Percentiles rank a stretch among this genome's conserved stretches.
Conservation (phyloP, 2,888 invertebrate genomes). For the Tiphia femorata region DNA sequence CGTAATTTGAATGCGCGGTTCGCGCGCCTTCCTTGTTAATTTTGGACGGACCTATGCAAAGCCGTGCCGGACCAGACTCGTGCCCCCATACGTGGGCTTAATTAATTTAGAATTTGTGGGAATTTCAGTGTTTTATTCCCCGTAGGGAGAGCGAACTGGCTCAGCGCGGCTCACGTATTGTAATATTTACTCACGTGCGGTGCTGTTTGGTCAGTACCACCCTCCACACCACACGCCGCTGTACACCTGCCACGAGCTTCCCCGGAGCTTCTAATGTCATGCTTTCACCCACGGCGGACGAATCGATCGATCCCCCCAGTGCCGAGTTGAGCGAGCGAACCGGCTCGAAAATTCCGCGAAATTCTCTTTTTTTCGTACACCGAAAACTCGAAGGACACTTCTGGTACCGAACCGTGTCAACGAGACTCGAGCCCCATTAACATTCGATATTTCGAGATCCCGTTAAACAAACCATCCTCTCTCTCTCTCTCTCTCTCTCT, state of each 20-base stretch:
- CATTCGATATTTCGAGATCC: no score
- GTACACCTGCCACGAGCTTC: constrained; percentile 8
- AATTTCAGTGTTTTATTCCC: constrained; percentile 27
- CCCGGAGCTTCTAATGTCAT: constrained; percentile 14
- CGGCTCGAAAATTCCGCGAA: no score
- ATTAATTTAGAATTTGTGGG: constrained; percentile 34
- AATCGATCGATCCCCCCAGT: constrained; percentile 6
- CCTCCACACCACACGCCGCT: constrained; percentile 9
- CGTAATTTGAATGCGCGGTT: constrained; percentile 15
- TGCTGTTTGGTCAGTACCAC: constrained; percentile 25
- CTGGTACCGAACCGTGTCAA: no score
- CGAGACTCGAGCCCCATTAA: no score
- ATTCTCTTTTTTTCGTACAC: no score
- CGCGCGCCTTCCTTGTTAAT: constrained; percentile 17
- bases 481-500: no score
- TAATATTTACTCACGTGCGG: constrained; percentile 28
- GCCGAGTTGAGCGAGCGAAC: constrained; percentile 11
- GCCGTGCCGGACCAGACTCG: neutral
- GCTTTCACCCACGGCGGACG: constrained; percentile 3
- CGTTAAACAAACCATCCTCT: no score
- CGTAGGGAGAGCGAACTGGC: constrained; percentile 17
- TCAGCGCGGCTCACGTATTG: constrained; percentile 19
- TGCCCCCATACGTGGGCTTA: constrained; percentile 11
- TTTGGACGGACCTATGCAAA: constrained; percentile 12
- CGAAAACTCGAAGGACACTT: no score